These are phyloP conservation scores for Whitmania pigra DNA, from an alignment of 1,140 invertebrate genomes.

Conservation along the genomic window DNA sequence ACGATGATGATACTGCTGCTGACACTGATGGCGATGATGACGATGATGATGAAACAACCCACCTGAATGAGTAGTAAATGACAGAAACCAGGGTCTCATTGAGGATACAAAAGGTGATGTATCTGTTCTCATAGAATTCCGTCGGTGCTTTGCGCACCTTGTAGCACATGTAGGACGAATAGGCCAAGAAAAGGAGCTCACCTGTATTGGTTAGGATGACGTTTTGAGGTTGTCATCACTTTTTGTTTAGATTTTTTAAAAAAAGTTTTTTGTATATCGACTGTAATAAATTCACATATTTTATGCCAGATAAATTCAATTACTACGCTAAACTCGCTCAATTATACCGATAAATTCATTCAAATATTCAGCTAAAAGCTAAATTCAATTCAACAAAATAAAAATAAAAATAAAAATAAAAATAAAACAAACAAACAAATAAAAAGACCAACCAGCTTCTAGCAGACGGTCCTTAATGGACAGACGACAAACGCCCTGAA, in stretches of 20 bases:
- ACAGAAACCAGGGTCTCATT: constrained; percentile 61
- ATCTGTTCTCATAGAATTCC: constrained; percentile 62
- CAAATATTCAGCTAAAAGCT: too few relatives aligned
- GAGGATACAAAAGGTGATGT: constrained; percentile 60
- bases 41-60: constrained; percentile 26
- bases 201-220: constrained; percentile 41
- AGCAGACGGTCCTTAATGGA: not conserved
- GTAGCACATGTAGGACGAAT: constrained; percentile 68
- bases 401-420: not conserved
- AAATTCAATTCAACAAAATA: not conserved
- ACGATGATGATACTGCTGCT: not conserved
- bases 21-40: not conserved
- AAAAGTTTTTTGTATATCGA: not conserved
- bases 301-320: too few relatives aligned
- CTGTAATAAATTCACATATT: not conserved
- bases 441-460: not conserved
- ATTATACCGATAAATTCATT: too few relatives aligned
- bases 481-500: not conserved
- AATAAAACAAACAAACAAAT: not conserved
- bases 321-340: too few relatives aligned
- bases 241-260: not conserved
- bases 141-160: constrained; percentile 67
- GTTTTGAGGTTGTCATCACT: not conserved
- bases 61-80: constrained; percentile 54
- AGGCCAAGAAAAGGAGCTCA: constrained; percentile 66